phyloP scores from a whole-genome alignment of 2,888 invertebrate genomes.

The Brachyptera putata region DNA sequence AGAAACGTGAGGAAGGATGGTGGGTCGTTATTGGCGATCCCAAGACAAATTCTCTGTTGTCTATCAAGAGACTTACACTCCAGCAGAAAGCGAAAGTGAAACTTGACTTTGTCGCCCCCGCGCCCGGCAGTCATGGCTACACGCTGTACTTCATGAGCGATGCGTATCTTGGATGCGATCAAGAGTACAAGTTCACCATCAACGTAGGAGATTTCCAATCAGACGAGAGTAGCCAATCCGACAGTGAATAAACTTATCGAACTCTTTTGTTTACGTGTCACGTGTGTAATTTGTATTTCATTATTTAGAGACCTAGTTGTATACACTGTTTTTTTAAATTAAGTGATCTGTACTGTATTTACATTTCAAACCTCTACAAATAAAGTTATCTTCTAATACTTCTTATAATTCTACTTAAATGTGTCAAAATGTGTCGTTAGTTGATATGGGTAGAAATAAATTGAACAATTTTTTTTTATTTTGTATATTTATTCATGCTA shows the following conservation, averaged over 20 bases:
- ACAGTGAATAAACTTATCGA: constrained; percentile 27
- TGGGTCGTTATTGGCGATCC: constrained; percentile 99
- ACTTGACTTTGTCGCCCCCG: constrained; percentile 91
- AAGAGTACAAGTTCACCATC: constrained; percentile 92
- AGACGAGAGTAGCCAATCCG: constrained; percentile 36
- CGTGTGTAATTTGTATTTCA: no score
- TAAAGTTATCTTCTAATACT: no score
- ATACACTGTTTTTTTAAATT: no score
- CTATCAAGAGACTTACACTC: constrained; percentile 93
- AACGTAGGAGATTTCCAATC: constrained; percentile 74
- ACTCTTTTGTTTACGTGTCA: no score
- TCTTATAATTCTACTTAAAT: no score
- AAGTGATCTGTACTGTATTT: no score
- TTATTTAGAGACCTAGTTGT: no score
- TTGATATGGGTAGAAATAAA: no score
- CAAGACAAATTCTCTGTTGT: constrained; percentile 86
- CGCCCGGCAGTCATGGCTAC: constrained; percentile 83
- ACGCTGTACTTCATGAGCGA: constrained; percentile 99
- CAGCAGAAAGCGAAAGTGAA: constrained; percentile 86
- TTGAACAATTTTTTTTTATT: no score
- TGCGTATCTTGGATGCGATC: constrained; percentile 98
- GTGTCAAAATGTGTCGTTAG: no score
- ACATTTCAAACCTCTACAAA: no score
- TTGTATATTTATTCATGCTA: no score
- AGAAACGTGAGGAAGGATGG: constrained; percentile 91